Percentiles rank a stretch among this genome's conserved stretches.
Conservation (phyloP, 2,113 vertebrate species). For the Rhinoptilus africanus region DNA sequence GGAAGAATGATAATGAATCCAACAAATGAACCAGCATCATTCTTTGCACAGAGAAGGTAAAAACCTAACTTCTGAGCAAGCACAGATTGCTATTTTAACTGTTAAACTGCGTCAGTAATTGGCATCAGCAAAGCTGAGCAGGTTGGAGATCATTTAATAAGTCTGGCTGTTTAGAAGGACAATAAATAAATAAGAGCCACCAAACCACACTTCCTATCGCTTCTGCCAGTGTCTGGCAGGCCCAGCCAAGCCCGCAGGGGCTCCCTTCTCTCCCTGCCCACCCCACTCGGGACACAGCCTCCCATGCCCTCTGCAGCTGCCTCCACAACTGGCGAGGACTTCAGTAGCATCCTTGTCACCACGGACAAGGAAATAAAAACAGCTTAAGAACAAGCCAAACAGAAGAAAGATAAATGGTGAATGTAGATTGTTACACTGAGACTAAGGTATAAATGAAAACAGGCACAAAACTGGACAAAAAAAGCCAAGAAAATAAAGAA, state of each 20-base stretch:
- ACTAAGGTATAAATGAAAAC: background rate
- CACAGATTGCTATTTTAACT: background rate
- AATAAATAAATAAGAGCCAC: background rate
- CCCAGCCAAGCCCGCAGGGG: accelerated
- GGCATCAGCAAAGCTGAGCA: background rate
- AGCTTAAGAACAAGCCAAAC: background rate
- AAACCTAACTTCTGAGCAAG: background rate
- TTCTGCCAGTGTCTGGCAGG: background rate
- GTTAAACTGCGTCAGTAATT: background rate
- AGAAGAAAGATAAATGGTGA: background rate
- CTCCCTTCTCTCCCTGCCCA: background rate
- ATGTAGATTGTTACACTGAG: background rate
- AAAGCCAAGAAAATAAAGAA: background rate
- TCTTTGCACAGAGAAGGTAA: background rate
- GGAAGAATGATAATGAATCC: background rate
- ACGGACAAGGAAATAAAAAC: accelerated
- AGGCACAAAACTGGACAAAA: background rate
- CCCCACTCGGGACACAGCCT: background rate
- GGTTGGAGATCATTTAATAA: background rate
- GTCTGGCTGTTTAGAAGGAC: background rate
- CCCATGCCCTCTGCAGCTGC: background rate
- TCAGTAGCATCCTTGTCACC: background rate
- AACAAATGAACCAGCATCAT: background rate
- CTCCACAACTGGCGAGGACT: background rate
- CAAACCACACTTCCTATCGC: background rate